Conservation (phyloP, 2,113 vertebrate genomes). For the Notothenia rossii region DNA sequence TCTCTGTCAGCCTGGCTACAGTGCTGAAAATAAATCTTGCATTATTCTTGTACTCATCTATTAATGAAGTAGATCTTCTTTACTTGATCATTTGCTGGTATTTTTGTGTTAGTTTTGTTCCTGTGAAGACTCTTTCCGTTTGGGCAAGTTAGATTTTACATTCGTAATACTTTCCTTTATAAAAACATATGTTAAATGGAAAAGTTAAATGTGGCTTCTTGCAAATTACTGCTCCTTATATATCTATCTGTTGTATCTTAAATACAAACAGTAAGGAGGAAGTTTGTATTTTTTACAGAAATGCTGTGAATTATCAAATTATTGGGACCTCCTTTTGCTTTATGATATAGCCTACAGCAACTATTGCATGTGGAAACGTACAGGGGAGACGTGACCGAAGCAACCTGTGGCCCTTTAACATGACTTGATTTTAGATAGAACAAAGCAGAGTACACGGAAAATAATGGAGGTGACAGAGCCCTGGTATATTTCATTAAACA, state of each 20-base stretch:
- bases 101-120: no score
- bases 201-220: no score
- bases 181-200: no score
- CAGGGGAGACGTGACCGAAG: neutral
- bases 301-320: neutral
- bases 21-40: no score
- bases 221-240: neutral
- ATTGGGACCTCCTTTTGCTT: neutral
- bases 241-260: neutral
- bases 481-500: slow-evolving; percentile 24
- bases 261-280: neutral
- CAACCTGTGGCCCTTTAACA: neutral
- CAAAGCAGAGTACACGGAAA: slow-evolving; percentile 4
- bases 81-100: no score
- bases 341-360: neutral
- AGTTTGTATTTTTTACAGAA: neutral
- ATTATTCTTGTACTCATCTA: no score
- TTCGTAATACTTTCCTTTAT: no score
- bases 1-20: no score
- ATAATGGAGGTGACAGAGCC: neutral
- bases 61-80: no score
- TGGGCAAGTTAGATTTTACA: no score
- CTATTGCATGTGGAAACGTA: neutral
- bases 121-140: no score
- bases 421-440: neutral